Evolutionary conservation across 2,797 vertebrate genomes (phyloP), one percentile per base, ranked within the genome.

Genomic region (Danio aesculapii): DNA sequence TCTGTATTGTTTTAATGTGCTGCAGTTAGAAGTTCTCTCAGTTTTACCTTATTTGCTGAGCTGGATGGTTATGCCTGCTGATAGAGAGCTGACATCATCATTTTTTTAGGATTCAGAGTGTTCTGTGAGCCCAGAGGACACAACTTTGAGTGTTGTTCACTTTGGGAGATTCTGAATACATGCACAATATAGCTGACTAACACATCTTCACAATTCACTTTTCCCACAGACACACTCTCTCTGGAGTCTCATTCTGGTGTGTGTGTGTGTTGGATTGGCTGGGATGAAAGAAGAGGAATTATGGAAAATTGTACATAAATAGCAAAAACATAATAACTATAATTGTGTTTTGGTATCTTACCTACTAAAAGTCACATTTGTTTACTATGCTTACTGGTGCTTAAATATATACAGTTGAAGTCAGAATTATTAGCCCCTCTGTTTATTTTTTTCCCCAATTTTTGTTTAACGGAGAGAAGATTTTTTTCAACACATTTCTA

Each of bases 1-100:
- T 17, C 49, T 41, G 68, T 41, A 16, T 53, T 12, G 17, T 53
- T 70, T 70, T 17, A 70, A 70, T 70, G 16, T 55, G 50, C 16
- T 55, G 68, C 16, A n/a, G 50, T 44, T 46, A 55, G 41, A 16
- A 44, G 21, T 57, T 16, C 13, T 47, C 19, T 61, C 6, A 0
- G 58, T 75, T 75, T 63, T 16, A 50, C 16, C 58, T 50, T 14
- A 52, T 75, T 52, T 75, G 21, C 58, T n/a, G 58, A 75, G 57
- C 14, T 41, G 21, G 46, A n/a, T 50, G 19, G 19, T 21, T 30
- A 74, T 39, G 44, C 3, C 19, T 44, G 17, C 62, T 57, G 49
- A 66, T 30, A 76, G 21, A 46, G 6, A 67, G 39, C 63, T 67
- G 30, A 75, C 50, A 63, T 63, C 73, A 52, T 52, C 7, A 6